Conservation (phyloP, 1,140 invertebrate genomes). For the Lerema accius region DNA sequence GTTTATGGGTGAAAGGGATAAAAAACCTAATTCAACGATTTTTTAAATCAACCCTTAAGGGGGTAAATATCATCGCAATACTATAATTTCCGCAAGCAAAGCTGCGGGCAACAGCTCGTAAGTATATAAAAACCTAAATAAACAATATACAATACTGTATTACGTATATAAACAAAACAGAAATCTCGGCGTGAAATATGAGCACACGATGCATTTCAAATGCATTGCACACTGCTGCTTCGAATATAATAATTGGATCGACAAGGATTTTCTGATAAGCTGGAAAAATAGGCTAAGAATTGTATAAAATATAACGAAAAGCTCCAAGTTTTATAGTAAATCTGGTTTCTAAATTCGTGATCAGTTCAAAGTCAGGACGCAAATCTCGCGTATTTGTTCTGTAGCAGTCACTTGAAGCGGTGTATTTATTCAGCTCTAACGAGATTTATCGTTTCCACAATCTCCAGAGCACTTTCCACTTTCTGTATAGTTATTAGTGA, state of each 20-base stretch:
- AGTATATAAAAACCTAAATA: no score
- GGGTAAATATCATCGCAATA: no score
- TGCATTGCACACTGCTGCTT: no score
- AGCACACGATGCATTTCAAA: no score
- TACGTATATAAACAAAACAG: no score
- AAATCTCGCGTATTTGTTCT: conserved; percentile 16
- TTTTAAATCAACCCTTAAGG: no score
- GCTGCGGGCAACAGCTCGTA: no score
- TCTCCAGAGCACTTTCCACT: conserved; percentile 1
- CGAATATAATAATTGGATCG: not conserved
- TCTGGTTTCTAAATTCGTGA: conserved; percentile 15
- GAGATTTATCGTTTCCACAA: conserved; percentile 34
- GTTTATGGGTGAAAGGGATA: no score
- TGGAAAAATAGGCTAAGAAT: not conserved
- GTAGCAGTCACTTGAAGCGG: conserved; percentile 20
- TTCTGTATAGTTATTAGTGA: conserved; percentile 4
- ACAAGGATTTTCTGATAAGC: not conserved
- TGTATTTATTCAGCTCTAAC: conserved; percentile 37
- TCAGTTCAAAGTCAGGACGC: conserved; percentile 9
- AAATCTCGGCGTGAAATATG: no score
- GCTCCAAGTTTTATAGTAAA: conserved; percentile 1
- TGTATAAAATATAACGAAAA: not conserved
- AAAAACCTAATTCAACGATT: no score
- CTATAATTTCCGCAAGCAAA: no score
- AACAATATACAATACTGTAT: no score